Percentiles rank a stretch among this genome's conserved stretches.
Conservation (phyloP, 2,113 vertebrate species). For the Lophochroa leadbeateri region DNA sequence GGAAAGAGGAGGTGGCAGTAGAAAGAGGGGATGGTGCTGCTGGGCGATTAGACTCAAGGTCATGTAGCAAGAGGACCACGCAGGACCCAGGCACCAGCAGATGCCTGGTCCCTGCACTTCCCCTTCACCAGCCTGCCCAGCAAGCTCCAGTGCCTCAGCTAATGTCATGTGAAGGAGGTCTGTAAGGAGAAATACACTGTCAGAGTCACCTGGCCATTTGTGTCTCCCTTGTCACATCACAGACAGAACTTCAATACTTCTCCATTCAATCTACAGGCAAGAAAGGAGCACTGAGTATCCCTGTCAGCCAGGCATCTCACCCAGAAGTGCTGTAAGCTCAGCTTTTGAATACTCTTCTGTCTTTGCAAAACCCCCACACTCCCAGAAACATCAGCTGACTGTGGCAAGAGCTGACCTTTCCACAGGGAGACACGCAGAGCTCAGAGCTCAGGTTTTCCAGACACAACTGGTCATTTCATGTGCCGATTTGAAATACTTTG, state of each 20-base stretch:
- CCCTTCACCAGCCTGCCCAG: rapidly evolving
- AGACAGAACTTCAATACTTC: neutral
- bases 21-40: neutral
- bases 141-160: neutral
- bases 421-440: rapidly evolving
- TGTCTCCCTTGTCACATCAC: neutral
- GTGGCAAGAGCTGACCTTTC: neutral
- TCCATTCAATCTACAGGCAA: neutral
- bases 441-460: neutral
- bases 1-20: neutral
- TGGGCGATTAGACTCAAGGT: rapidly evolving
- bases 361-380: neutral
- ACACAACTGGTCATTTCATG: neutral
- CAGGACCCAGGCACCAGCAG: neutral
- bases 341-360: neutral
- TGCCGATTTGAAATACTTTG: neutral
- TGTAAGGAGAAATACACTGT: neutral
- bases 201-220: rapidly evolving
- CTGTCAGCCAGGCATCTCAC: neutral
- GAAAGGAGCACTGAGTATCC: neutral
- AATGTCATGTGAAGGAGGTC: neutral
- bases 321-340: neutral
- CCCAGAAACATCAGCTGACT: neutral
- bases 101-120: neutral
- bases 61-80: neutral